phyloP scores from a whole-genome alignment of 2,888 invertebrate genomes.

The Acheta domesticus region DNA sequence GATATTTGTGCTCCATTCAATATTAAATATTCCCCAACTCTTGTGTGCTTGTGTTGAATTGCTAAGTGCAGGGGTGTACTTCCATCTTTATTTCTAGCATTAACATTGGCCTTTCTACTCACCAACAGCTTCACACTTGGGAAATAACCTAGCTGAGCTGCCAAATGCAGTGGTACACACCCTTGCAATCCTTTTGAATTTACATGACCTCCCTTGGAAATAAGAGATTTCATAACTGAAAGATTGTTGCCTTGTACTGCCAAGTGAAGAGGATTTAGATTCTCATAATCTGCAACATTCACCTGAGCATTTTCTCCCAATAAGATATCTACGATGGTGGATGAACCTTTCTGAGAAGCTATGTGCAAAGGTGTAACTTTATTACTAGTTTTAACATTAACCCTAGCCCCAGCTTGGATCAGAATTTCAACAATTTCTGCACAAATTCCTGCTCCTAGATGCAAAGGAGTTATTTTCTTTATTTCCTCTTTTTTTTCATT shows the following conservation, averaged over 20 bases:
- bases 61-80: not conserved
- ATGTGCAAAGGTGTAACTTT: not conserved
- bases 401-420: not conserved
- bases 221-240: not conserved
- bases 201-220: not conserved
- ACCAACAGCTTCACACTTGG: not conserved
- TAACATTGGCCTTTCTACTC: not conserved
- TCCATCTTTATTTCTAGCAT: not conserved
- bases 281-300: not conserved
- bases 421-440: not conserved
- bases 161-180: not conserved
- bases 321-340: not conserved
- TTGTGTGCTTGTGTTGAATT: not conserved
- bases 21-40: not conserved
- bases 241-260: not conserved
- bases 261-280: not conserved
- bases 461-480: not conserved
- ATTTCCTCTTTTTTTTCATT: not conserved
- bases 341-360: not conserved
- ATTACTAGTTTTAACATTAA: not conserved
- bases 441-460: not conserved
- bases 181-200: not conserved
- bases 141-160: not conserved
- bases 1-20: not conserved
- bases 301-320: not conserved